Evolutionary conservation across 2,113 vertebrate genomes (phyloP).

Genomic region (Pan troglodytes): DNA sequence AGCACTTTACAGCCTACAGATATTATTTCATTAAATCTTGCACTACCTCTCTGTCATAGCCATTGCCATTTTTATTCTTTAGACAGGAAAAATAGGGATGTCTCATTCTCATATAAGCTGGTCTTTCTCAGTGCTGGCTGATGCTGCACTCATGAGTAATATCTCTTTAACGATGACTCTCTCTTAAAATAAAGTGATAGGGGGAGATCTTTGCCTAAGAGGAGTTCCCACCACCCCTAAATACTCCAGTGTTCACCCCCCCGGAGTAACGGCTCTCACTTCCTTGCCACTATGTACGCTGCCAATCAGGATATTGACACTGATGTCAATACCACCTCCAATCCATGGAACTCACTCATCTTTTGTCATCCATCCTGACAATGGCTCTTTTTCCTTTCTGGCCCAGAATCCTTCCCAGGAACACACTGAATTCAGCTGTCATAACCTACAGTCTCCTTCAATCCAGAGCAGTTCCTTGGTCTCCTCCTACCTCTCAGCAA

Average conservation of each 20-base stretch:
- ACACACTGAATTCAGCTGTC: neutral
- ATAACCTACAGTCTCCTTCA: neutral
- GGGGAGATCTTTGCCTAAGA: neutral
- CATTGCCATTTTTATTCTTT: neutral
- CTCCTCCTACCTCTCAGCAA: neutral
- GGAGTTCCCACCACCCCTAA: neutral
- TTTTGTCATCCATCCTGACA: neutral
- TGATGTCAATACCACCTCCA: neutral
- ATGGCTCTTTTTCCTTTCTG: neutral
- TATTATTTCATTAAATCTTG: neutral
- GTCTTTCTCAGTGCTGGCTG: neutral
- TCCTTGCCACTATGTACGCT: neutral
- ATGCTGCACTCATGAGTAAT: neutral
- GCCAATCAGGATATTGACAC: neutral
- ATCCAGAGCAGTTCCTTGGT: neutral
- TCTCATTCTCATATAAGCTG: neutral
- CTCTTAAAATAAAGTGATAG: neutral
- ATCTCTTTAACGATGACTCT: neutral
- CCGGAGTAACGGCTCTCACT: neutral
- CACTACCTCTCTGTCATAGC: neutral
- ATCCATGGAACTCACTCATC: neutral
- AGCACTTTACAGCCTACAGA: neutral
- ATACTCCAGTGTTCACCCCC: neutral
- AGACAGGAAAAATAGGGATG: neutral
- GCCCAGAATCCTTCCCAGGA: neutral